phyloP scores from a whole-genome alignment of 2,888 invertebrate species.

The Calameuta pallipes region DNA sequence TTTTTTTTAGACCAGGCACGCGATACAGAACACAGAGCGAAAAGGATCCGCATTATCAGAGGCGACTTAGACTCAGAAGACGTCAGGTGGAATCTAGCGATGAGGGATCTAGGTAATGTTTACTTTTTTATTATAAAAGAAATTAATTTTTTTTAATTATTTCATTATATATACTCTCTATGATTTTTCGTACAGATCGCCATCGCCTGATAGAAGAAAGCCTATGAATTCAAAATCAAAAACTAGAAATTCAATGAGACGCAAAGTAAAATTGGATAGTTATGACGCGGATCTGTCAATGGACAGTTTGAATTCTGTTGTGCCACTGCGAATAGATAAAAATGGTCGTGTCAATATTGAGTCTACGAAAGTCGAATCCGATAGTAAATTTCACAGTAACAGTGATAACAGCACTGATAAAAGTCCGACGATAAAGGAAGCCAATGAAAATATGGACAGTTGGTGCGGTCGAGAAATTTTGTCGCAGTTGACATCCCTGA shows the following conservation, averaged over 20 bases:
- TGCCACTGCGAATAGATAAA: constrained; percentile 70
- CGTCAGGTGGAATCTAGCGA: constrained; percentile 68
- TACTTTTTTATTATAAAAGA: not conserved
- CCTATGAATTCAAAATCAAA: constrained; percentile 47
- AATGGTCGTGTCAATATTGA: constrained; percentile 67
- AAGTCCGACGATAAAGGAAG: constrained; percentile 22
- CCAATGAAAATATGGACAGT: constrained; percentile 36
- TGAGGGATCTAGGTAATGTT: constrained; percentile 61
- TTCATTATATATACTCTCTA: not conserved
- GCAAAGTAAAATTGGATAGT: constrained; percentile 48
- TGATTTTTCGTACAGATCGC: constrained; percentile 44
- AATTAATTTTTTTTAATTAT: not conserved
- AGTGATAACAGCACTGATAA: constrained; percentile 18
- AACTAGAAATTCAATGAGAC: constrained; percentile 34
- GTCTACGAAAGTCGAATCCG: constrained; percentile 59
- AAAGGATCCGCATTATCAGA: constrained; percentile 85
- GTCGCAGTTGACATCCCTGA: constrained; percentile 54
- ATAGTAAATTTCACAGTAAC: constrained; percentile 45
- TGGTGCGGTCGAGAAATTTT: constrained; percentile 59
- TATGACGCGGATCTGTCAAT: constrained; percentile 60
- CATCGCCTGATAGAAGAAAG: constrained; percentile 55
- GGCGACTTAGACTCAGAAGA: constrained; percentile 75
- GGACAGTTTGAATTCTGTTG: constrained; percentile 61
- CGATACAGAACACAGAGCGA: constrained; percentile 91
- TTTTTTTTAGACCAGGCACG: constrained; percentile 72